Evolutionary conservation across 2,888 invertebrate genomes (phyloP), one percentile per base, ranked within the genome.

Genomic region (Arge pagana): DNA sequence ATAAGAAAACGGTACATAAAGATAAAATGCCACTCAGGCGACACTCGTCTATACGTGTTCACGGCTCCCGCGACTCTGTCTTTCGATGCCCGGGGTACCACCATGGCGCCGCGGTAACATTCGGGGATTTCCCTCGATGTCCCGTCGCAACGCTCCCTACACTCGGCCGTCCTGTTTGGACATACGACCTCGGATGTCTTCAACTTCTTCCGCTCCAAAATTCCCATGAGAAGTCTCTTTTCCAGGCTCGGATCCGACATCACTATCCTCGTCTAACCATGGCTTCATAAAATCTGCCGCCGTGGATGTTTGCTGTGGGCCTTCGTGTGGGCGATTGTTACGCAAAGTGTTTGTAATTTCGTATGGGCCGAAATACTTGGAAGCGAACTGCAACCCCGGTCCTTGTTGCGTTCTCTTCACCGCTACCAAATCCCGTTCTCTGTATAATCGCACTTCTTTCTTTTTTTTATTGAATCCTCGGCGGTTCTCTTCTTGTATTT

Each of bases 291-390:
- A 24, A 26, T 59, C 59, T 1, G 52, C 55, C 8, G 54, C 37
- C 1, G 57, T 55, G 0, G 56, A 54, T 1, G 58, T 58, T 4
- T 35, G 13, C 2, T 7, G 19, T 1, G 55, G 57, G 0, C 55
- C 57, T 16, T 57, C 57, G 15, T 55, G 54, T 5, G n/a, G n/a
- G 0, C 55, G 39, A 28, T 57, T 54, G 16, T 57, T 55, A 3
- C 55, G 45, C 18, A 55, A 21, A 1, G 50, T 51, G 6, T 37
- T 33, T 7, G 15, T 40, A 8, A 58, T 40, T 15, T 11, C n/a
- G 10, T 59, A 62, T 4, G 58, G 56, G 21, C 60, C 60, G 3
- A 59, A 16, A 26, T 45, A 62, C 19, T 58, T 62, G 5, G 39
- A 3, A n/a, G 36, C 13, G 7, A 59, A 24, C 33, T 60, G 60